Evolutionary conservation across 2,888 invertebrate species (phyloP).

Genomic region (Troides helena): DNA sequence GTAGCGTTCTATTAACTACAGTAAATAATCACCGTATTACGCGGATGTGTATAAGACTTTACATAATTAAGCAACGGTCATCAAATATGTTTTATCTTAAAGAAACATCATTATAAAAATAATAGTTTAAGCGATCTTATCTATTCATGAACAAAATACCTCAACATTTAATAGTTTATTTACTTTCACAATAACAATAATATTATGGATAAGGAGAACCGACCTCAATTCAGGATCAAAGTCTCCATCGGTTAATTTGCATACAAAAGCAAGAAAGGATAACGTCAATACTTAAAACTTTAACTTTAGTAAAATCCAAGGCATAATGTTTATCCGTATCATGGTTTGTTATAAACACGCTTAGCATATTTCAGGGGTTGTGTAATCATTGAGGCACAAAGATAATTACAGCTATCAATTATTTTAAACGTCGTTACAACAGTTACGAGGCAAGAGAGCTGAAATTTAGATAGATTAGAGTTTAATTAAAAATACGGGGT

Average conservation of each 20-base stretch:
- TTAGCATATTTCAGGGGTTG: background rate
- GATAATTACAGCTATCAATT: background rate
- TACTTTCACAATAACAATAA: too few species aligned
- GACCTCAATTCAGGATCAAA: background rate
- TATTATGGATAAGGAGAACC: too few species aligned
- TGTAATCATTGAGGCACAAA: background rate
- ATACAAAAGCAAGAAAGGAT: background rate
- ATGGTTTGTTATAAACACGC: background rate
- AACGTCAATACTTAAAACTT: background rate
- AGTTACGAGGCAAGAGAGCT: too few species aligned
- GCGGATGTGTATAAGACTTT: conserved; percentile 13
- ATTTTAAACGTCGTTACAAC: background rate
- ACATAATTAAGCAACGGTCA: conserved; percentile 9
- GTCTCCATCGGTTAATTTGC: background rate
- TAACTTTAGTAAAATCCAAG: background rate
- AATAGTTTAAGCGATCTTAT: too few species aligned
- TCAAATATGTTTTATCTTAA: background rate
- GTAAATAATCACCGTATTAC: conserved; percentile 17
- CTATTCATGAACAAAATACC: too few species aligned
- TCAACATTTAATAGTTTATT: too few species aligned
- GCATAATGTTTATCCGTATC: background rate
- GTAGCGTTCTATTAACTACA: conserved; percentile 25
- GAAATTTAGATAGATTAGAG: too few species aligned
- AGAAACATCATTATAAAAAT: too few species aligned
- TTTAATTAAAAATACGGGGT: background rate